Evolutionary conservation across 1,140 invertebrate species (phyloP).

Genomic region (Oscheius sp.): DNA sequence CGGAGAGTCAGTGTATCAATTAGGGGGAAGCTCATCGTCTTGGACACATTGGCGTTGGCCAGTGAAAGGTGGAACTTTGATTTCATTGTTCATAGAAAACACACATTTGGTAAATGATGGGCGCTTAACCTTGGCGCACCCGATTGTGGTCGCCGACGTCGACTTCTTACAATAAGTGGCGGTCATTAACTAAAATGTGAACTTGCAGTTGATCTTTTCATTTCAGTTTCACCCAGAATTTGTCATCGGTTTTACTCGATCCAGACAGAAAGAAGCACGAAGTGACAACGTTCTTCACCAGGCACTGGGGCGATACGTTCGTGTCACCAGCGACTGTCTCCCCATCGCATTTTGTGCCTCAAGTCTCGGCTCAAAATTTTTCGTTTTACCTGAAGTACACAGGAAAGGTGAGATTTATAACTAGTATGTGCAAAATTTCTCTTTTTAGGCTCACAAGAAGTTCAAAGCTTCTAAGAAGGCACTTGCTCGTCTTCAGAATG

Average conservation of each 20-base stretch:
- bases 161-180: background rate
- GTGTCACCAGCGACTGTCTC: conserved; percentile 76
- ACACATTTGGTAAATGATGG: background rate
- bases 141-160: background rate
- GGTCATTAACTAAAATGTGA: background rate
- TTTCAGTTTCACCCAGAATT: conserved; percentile 73
- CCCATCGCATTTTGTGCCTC: conserved; percentile 76
- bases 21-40: too few relatives aligned
- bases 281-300: conserved; percentile 81
- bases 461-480: background rate
- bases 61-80: too few relatives aligned
- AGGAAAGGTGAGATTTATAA: conserved; percentile 56
- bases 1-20: background rate
- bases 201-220: background rate
- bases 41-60: too few relatives aligned
- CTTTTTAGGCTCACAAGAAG: conserved; percentile 24
- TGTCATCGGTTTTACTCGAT: conserved; percentile 93
- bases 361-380: conserved; percentile 80
- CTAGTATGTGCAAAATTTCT: background rate
- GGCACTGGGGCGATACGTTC: conserved; percentile 94
- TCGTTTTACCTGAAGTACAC: conserved; percentile 76
- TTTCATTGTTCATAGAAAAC: too few relatives aligned
- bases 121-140: background rate
- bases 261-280: conserved; percentile 75
- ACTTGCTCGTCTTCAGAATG: background rate